phyloP scores from a whole-genome alignment of 2,888 invertebrate species.

The Tetrapedia diversipes region DNA sequence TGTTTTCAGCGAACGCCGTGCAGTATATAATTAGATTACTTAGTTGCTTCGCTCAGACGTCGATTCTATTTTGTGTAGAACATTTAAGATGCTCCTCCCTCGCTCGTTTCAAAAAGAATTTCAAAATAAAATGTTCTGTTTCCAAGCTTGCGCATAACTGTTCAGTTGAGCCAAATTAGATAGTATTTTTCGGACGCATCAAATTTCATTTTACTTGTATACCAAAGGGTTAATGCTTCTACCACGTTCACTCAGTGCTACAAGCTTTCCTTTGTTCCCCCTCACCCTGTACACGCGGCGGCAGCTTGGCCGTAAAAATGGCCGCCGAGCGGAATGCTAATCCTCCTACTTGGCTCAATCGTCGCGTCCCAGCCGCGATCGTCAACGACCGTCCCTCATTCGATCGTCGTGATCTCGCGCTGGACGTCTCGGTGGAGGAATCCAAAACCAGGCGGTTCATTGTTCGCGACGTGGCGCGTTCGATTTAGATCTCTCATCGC shows the following conservation, averaged over 20 bases:
- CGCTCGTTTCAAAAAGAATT: no score
- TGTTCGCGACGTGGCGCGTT: constrained; percentile 2
- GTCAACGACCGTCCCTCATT: background rate
- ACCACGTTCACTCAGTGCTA: constrained; percentile 16
- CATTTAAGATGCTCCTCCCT: no score
- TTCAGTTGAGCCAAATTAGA: no score
- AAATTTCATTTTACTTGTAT: no score
- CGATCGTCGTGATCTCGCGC: constrained; percentile 2
- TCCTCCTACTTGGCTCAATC: background rate
- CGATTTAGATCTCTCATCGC: constrained; percentile 5
- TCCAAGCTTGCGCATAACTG: no score
- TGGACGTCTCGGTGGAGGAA: background rate
- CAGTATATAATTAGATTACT: no score
- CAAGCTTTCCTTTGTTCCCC: constrained; percentile 20
- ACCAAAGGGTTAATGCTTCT: constrained; percentile 51
- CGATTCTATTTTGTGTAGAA: no score
- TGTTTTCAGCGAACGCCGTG: no score
- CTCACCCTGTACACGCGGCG: background rate
- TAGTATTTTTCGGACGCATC: no score
- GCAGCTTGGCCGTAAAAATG: constrained; percentile 1
- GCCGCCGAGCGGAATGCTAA: background rate
- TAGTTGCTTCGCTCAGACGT: no score
- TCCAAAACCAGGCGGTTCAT: background rate
- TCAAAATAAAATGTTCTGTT: no score
- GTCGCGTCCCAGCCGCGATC: constrained; percentile 1